Base-by-base conservation (phyloP, 2,888 invertebrate species). In the Petrolisthes cinctipes region DNA sequence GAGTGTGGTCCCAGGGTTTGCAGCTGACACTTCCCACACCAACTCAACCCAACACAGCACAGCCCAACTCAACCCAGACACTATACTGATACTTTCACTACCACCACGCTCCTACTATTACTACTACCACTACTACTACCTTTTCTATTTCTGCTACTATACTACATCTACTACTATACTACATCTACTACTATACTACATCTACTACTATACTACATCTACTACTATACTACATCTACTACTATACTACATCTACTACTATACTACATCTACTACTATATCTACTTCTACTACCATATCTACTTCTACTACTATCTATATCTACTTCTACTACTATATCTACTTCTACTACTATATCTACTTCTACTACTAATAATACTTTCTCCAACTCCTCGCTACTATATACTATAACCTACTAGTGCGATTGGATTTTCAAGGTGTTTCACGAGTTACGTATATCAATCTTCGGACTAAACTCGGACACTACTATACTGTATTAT, bases 71-170 rank as follows among this genome's bases (percentile, higher is more conserved):
- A 37, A 37, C 37, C 2, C 37, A 37, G 1, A 37, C 37, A 37
- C 37, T 37, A 37, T 37, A 37, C 37, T 37, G 37, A 37, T 37
- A 37, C 37, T 37, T 53, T 54, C 78, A 78, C 54, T n/a, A 78
- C 17, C 78, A 53, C 4, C 51, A 78, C 54, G 5, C 5, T 68
- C 14, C 20, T 37, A 73, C 73, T 17, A 73, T n/a, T 17, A 71
- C 71, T 17, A 73, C 73, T 17, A 73, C 73, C 20, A 73, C 73
- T 20, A 73, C 73, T 17, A 73, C 73, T 17, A 73, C 73, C 20
- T n/a, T 6, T n/a, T 23, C 73, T 73, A 73, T n/a, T 73, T 23
- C 20, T 20, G n/a, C 20, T 73, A 73, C 20, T 73, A 73, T n/a
- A 37, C 37, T 20, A 73, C 6, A 23, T 23, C 11, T 73, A 73